Conservation (phyloP, 23 tunicate species). For the Oikopleura dioica region DNA sequence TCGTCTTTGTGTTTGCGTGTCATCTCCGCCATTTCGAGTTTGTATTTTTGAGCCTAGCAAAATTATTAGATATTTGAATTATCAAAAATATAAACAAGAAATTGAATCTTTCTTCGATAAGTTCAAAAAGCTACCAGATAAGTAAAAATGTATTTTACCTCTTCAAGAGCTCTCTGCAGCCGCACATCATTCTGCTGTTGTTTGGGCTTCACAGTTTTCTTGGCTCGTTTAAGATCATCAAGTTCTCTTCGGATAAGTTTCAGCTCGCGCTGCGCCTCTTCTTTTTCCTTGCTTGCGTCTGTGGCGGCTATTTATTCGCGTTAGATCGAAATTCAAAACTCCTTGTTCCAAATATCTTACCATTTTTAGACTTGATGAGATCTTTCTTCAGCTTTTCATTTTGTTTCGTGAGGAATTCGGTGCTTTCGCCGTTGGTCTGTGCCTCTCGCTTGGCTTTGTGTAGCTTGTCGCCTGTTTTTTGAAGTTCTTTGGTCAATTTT, state of each 20-base stretch:
- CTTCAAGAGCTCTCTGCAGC: neutral
- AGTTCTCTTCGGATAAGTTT: neutral
- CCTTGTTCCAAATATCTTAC: too few relatives aligned
- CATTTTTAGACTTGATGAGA: neutral
- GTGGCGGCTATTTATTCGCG: neutral
- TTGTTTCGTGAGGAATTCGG: neutral
- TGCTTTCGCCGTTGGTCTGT: neutral
- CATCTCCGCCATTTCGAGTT: neutral
- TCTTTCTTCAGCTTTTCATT: neutral
- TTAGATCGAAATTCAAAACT: too few relatives aligned
- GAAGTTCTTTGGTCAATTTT: neutral
- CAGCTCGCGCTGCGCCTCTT: neutral
- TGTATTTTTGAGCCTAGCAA: neutral
- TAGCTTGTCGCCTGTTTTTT: neutral
- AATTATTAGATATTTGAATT: neutral
- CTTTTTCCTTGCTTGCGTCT: neutral
- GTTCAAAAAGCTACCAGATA: neutral
- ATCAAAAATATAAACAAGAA: neutral
- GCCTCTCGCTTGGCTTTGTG: neutral
- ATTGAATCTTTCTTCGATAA: neutral
- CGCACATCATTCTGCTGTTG: neutral
- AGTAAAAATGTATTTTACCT: too few relatives aligned
- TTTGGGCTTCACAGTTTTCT: neutral
- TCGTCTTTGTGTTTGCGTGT: neutral
- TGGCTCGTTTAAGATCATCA: neutral